Evolutionary conservation across 2,797 vertebrate genomes (phyloP).

Genomic region (Chrosomus eos): DNA sequence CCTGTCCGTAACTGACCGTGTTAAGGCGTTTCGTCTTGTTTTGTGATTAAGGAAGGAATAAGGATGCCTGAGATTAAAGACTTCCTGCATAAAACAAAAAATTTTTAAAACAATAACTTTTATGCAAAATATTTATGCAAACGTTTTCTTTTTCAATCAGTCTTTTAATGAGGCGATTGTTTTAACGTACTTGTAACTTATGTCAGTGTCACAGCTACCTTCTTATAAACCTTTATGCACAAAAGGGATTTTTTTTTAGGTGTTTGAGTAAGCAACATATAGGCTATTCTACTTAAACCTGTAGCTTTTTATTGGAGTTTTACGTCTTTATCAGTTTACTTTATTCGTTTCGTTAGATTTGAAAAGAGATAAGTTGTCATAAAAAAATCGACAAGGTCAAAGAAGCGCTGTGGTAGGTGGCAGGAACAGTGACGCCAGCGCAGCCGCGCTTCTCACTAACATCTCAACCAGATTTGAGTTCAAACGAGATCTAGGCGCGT

Average conservation of each 20-base stretch:
- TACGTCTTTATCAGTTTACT: constrained; percentile 45
- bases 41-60: too few relatives aligned
- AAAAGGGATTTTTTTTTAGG: background rate
- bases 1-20: background rate
- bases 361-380: constrained; percentile 66
- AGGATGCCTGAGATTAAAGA: too few relatives aligned
- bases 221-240: background rate
- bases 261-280: background rate
- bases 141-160: background rate
- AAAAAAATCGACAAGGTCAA: constrained; percentile 64
- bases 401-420: constrained; percentile 54
- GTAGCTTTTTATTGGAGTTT: constrained; percentile 42
- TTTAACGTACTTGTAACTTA: too few relatives aligned
- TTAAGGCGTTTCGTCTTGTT: background rate
- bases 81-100: background rate
- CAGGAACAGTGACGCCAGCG: constrained; percentile 74
- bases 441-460: constrained; percentile 37
- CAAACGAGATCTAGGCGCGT: constrained; percentile 44
- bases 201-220: too few relatives aligned
- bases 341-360: constrained; percentile 38
- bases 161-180: too few relatives aligned
- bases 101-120: too few relatives aligned
- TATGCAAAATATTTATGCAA: too few relatives aligned
- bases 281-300: constrained; percentile 23
- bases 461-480: constrained; percentile 38